Evolutionary conservation across 92 coral and sea anemone genomes (phyloP), one percentile per base, ranked within the genome.

Genomic region (Hydrozoanthus gracilis): DNA sequence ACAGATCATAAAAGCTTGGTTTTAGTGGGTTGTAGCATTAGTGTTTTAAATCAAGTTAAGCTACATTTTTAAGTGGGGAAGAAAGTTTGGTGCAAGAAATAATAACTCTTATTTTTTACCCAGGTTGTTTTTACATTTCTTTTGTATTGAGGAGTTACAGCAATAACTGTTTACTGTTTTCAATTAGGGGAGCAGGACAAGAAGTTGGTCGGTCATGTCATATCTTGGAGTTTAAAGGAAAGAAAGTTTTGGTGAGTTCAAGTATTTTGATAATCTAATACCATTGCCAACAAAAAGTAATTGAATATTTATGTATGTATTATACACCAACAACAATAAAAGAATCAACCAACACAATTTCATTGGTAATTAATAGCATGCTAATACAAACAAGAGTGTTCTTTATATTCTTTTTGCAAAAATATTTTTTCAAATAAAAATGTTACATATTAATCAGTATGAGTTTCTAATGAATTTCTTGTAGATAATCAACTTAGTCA

Each of bases 141-240:
- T 45, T 20, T 18, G 16, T 14, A 64, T 16, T n/a, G 56, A 3
- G 5, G 16, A 5, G 15, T 7, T 49, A 27, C 18, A 16, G 11
- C 44, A 7, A 3, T 44, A 12, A 55, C 49, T 4, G 3, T 8
- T 4, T 58, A 52, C 8, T 86, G 15, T 79, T 5, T 44, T 83
- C 52, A 11, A 69, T 64, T 75, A 93, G 99, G 51, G 99, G 99
- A 60, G 90, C 99, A 68, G 99, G 99, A 27, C 99, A 96, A 55
- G 98, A 95, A 77, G 99, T 96, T 15, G 98, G 99, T 10, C 87
- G 98, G 54, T 95, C 99, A 88, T 96, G 99, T 73, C 99, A 96
- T 78, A 91, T 96, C 64, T 82, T 96, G 82, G 99, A 96, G 77
- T 96, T 96, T 91, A 96, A 96, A 89, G 99, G 98, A 65, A 96